Conservation (phyloP, 2,888 invertebrate genomes). For the Pteria penguin region DNA sequence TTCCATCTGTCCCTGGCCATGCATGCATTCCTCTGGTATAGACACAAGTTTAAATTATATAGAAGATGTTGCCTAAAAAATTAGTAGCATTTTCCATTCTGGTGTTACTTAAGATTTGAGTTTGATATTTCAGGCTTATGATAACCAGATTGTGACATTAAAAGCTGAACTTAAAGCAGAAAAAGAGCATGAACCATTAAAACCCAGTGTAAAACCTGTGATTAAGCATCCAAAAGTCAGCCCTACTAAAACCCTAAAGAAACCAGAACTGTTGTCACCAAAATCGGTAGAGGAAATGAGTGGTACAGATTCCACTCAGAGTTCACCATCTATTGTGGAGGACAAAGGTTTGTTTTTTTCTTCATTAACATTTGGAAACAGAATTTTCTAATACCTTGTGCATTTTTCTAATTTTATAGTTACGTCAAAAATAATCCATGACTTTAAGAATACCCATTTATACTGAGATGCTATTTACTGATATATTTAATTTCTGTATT, state of each 20-base stretch:
- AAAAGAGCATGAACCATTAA: constrained; percentile 67
- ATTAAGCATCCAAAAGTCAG: constrained; percentile 80
- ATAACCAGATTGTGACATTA: constrained; percentile 77
- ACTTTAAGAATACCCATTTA: too few relatives aligned
- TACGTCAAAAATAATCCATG: too few relatives aligned
- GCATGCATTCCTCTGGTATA: too few relatives aligned
- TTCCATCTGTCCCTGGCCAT: too few relatives aligned
- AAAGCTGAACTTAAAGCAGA: constrained; percentile 79
- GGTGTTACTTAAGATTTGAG: too few relatives aligned
- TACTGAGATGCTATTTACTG: too few relatives aligned
- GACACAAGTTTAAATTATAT: not conserved
- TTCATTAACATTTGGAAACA: too few relatives aligned
- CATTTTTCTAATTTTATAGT: too few relatives aligned
- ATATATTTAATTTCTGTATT: too few relatives aligned
- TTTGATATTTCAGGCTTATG: constrained; percentile 73
- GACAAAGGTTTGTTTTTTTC: constrained; percentile 47
- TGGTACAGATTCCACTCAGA: constrained; percentile 66
- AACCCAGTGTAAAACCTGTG: constrained; percentile 78
- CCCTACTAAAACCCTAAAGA: constrained; percentile 47
- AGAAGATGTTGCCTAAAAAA: not conserved
- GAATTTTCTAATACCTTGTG: too few relatives aligned
- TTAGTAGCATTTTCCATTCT: too few relatives aligned
- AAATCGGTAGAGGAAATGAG: constrained; percentile 62
- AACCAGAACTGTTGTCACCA: constrained; percentile 43
- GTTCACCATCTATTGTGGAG: constrained; percentile 57